These are phyloP conservation scores for Pelodytes ibericus DNA, from an alignment of 2,797 vertebrate genomes.

Conservation along the genomic window DNA sequence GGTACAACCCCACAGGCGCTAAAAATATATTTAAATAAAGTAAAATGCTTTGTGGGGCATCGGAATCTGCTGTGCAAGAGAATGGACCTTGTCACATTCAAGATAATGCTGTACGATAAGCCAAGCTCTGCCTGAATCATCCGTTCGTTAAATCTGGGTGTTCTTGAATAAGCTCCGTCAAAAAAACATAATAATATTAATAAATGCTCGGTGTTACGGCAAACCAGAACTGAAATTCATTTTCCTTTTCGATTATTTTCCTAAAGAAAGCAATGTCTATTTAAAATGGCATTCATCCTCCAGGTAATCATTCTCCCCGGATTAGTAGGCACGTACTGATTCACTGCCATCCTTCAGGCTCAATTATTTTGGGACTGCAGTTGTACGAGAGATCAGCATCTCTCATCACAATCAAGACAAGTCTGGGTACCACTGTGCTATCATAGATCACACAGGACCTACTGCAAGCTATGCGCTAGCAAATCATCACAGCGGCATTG, in stretches of 20 bases:
- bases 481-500: background rate
- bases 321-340: conserved; percentile 17
- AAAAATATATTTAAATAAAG: too few species aligned
- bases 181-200: background rate
- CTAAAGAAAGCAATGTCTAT: conserved; percentile 17
- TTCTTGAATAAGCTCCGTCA: background rate
- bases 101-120: too few species aligned
- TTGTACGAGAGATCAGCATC: conserved; percentile 3
- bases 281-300: conserved; percentile 19
- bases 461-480: background rate
- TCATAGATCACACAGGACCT: conserved; percentile 1
- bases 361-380: conserved; percentile 18
- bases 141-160: background rate
- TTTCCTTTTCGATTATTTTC: background rate
- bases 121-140: too few species aligned
- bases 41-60: too few species aligned
- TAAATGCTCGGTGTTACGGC: background rate
- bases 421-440: background rate
- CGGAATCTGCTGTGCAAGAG: too few species aligned
- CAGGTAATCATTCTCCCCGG: conserved; percentile 3
- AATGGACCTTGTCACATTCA: too few species aligned
- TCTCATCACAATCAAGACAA: conserved; percentile 10
- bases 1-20: too few species aligned
- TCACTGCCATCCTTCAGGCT: conserved; percentile 2
- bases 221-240: background rate